Evolutionary conservation across 2,113 vertebrate species (phyloP).

Genomic region (Buteo buteo): DNA sequence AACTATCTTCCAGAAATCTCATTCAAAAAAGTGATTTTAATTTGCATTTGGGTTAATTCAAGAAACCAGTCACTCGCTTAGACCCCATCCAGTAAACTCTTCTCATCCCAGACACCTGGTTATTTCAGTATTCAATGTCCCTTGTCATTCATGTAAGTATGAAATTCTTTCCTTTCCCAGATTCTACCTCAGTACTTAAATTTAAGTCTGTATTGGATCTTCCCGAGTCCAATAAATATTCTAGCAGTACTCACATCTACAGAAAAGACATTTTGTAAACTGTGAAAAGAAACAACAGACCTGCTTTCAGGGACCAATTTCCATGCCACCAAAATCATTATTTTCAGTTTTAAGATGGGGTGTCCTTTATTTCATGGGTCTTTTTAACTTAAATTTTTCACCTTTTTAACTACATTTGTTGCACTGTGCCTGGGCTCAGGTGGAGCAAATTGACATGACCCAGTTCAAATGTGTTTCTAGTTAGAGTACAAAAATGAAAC

Average conservation of each 20-base stretch:
- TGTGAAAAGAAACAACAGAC: background rate
- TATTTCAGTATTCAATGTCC: background rate
- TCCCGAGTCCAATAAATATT: background rate
- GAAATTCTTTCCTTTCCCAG: background rate
- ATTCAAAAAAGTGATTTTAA: background rate
- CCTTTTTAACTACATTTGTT: background rate
- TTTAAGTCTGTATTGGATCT: background rate
- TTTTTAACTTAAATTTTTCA: background rate
- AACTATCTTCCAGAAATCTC: background rate
- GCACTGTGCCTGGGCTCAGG: background rate
- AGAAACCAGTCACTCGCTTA: background rate
- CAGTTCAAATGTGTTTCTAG: background rate
- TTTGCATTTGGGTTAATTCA: background rate
- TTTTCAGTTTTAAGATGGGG: background rate
- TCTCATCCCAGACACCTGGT: background rate
- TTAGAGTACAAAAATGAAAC: background rate
- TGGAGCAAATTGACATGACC: background rate
- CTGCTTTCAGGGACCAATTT: background rate
- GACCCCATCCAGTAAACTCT: background rate
- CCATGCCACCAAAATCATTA: background rate
- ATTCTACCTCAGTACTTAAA: background rate
- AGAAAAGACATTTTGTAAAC: background rate
- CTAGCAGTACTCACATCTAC: background rate
- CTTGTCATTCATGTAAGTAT: background rate
- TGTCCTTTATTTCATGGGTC: background rate